Base-by-base conservation (phyloP, 1,140 invertebrate species). In the Drosophila asahinai region DNA sequence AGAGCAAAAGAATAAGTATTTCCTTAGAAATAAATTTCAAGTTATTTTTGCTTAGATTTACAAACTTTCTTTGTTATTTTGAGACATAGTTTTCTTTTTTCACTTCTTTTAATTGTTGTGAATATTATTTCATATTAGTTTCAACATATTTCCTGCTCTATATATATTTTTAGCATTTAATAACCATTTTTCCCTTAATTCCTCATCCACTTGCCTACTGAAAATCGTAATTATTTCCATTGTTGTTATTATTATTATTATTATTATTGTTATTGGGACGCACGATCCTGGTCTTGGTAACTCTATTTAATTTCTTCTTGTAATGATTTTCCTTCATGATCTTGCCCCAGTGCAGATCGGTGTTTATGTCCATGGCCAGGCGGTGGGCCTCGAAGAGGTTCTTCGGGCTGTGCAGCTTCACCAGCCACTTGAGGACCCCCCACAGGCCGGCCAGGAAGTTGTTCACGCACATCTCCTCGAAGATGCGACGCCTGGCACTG, bases 351-450 rank as follows among this genome's bases (percentile, higher is more conserved):
- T 55, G 52, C 0, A 55, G 33, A 9, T 55, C 52, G 1, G 52
- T 40, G 14, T 55, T 55, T 0, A 55, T 55, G 17, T 38, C 52
- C 52, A 38, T 55, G 52, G 52, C 52, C 52, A 55, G 33, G 4
- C 52, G 52, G 3, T 55, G 52, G 19, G 52, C 52, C 33, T 55
- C 52, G 7, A 55, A 55, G 17, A 55, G 33, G 11, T 14, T 38
- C 52, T 55, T 55, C 12, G 52, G 52, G 17, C 22, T 19, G 19
- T 55, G 52, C 3, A 55, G 14, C 33, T 55, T 55, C 52, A 55
- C 52, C 33, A 55, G 52, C 52, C 52, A 55, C 52, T 55, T 55
- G 14, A 55, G 52, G 14, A 38, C 52, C 2, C 52, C 52, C 52
- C 52, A 55, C 33, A 55, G 33, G 0, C 52, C 52, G 8, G 52